Evolutionary conservation across 2,113 vertebrate genomes (phyloP), one percentile per base, ranked within the genome.

Genomic region (Axis porcinus): DNA sequence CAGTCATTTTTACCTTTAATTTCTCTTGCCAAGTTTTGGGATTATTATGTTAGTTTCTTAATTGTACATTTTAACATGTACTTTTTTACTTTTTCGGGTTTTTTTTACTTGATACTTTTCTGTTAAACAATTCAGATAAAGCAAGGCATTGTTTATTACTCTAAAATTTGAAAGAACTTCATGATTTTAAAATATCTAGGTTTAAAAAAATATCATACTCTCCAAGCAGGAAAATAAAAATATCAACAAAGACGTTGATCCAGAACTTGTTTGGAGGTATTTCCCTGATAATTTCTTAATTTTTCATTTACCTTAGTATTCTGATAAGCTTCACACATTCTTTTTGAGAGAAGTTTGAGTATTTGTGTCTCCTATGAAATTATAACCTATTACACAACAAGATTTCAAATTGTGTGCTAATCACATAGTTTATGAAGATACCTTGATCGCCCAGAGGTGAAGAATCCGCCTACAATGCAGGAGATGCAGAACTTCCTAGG

Each of bases 401-500:
- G 19, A 30, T 17, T 89, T 12, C 21, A 45, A 76, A 96, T 16
- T 84, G 45, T 60, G 5, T 76, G 7, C 15, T 89, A 28, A 25
- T 70, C 2, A 96, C 30, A 7, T 78, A 86, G 30, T 27, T 16
- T 33, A 58, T n/a, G 25, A 27, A 27, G 40, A 27, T 76, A 14
- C 36, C 3, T 43, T 2, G 0, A 7, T 43, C 23, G 70, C 36
- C 23, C 40, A 43, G 36, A 70, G 5, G 9, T 70, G n/a, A 70
- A 12, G n/a, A 70, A 40, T 70, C 19, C 0, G 0, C 19, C 67
- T 40, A 40, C n/a, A 70, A 0, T 27, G 36, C 12, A 27, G 5
- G 23, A 43, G 36, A 76, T 43, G 19, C n/a, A 40, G n/a, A 70
- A 40, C 19, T 23, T 70, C 67, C 67, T 76, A 7, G 36, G 12